Conservation (phyloP, 2,797 vertebrate species). For the Pantherophis vulpinus region DNA sequence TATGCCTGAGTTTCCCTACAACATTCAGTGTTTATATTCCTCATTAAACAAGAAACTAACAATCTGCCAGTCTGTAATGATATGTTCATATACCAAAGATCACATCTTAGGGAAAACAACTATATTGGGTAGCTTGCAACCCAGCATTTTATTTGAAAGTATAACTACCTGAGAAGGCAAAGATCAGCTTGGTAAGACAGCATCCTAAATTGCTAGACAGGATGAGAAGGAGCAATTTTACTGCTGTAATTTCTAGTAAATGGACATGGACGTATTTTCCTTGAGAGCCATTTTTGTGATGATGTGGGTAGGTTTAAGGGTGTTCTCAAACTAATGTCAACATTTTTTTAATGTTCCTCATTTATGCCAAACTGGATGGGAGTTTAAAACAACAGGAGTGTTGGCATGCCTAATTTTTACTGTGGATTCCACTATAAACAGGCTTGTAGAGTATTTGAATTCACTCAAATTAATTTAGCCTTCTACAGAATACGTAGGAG, state of each 20-base stretch:
- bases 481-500: conserved; percentile 53
- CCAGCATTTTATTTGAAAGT: neutral
- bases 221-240: neutral
- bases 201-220: neutral
- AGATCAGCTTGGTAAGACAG: neutral
- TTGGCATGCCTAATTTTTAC: neutral
- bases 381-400: neutral
- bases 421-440: conserved; percentile 19
- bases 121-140: neutral
- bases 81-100: neutral
- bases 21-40: neutral
- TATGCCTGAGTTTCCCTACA: neutral
- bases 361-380: neutral
- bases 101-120: neutral
- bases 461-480: conserved; percentile 47
- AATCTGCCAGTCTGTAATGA: neutral
- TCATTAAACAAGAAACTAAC: neutral
- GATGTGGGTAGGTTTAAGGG: neutral
- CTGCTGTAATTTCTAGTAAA: neutral
- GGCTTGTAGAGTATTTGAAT: conserved; percentile 38
- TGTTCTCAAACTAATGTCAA: neutral
- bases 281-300: neutral
- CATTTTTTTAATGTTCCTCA: neutral
- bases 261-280: neutral
- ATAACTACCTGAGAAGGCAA: neutral